Evolutionary conservation across 2,888 invertebrate genomes (phyloP).

Genomic region (Tipula lateralis): DNA sequence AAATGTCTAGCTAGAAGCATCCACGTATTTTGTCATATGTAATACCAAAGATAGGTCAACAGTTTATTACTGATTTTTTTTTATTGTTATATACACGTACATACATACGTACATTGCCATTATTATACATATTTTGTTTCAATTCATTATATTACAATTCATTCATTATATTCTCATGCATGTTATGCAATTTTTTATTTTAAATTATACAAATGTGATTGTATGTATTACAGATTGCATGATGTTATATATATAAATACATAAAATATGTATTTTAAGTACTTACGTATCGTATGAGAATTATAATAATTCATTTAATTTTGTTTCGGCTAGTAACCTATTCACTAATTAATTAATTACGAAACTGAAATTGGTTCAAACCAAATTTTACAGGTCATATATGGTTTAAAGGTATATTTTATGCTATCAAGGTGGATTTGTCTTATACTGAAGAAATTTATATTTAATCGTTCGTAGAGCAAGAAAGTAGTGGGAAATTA

Average conservation of each 20-base stretch:
- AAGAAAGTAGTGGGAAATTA: background rate
- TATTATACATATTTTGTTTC: background rate
- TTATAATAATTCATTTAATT: background rate
- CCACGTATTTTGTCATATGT: background rate
- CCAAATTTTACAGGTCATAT: background rate
- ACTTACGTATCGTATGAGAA: background rate
- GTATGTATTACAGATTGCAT: background rate
- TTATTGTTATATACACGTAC: background rate
- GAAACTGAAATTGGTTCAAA: background rate
- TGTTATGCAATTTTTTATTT: background rate
- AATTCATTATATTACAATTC: background rate
- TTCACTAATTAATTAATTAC: background rate
- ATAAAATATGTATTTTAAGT: background rate
- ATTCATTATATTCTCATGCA: background rate
- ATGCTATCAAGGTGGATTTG: background rate
- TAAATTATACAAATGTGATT: background rate
- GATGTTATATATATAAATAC: background rate
- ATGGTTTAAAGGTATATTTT: too few species aligned
- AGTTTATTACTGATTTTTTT: background rate
- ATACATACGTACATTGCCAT: background rate
- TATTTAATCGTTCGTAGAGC: background rate
- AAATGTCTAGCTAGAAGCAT: slow-evolving; percentile 1
- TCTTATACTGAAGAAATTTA: background rate
- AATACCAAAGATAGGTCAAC: background rate
- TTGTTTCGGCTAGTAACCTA: background rate